phyloP scores from a whole-genome alignment of 2,113 vertebrate species.

The Bettongia penicillata region DNA sequence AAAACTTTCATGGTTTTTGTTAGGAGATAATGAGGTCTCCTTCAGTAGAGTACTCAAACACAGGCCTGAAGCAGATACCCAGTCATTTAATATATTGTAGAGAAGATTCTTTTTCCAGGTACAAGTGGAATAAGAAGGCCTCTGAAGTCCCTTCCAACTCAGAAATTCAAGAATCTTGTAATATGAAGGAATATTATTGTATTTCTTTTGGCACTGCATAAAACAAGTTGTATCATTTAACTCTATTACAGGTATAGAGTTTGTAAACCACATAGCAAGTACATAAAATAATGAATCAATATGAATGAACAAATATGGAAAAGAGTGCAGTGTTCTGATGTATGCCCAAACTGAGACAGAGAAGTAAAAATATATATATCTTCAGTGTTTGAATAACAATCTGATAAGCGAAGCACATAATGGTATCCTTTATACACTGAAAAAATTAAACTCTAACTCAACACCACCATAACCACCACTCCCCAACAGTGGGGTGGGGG shows the following conservation, averaged over 20 bases:
- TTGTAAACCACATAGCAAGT: not conserved
- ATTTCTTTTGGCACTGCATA: not conserved
- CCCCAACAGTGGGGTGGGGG: no score
- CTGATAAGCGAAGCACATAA: not conserved
- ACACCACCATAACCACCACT: fast-evolving
- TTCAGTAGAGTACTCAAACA: not conserved
- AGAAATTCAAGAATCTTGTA: not conserved
- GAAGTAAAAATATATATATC: not conserved
- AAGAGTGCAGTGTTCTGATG: not conserved
- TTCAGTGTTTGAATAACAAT: not conserved
- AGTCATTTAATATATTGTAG: not conserved
- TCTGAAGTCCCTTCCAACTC: not conserved
- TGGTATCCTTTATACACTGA: not conserved
- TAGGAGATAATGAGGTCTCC: not conserved
- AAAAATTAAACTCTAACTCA: not conserved
- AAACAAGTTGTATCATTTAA: not conserved
- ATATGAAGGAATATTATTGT: not conserved
- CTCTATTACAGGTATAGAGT: not conserved
- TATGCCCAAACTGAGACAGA: not conserved
- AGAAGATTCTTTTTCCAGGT: not conserved
- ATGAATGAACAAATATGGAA: not conserved
- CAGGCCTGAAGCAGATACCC: not conserved
- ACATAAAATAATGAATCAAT: not conserved
- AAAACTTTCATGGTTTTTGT: not conserved
- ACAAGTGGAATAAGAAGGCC: not conserved